Conservation (phyloP, 2,797 vertebrate genomes). For the Todus mexicanus region DNA sequence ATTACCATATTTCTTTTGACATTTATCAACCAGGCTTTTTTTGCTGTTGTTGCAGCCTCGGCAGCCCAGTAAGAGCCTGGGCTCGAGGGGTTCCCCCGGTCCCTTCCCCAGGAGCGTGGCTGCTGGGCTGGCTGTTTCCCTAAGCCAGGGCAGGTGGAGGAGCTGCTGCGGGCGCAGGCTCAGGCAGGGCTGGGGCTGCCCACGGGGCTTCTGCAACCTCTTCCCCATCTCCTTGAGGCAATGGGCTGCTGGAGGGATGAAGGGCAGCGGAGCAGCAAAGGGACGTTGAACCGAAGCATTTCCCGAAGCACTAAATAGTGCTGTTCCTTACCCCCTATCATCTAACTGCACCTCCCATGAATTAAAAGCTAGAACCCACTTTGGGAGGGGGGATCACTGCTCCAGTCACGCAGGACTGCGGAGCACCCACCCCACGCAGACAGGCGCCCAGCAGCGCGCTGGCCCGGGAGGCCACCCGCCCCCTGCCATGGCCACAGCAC, state of each 20-base stretch:
- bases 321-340: not conserved
- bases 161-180: not conserved
- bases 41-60: slow-evolving; percentile 31
- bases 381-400: not conserved
- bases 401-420: not conserved
- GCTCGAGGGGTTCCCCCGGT: not conserved
- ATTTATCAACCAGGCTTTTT: slow-evolving; percentile 91
- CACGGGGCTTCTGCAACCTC: not conserved
- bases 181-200: not conserved
- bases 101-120: not conserved
- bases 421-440: not conserved
- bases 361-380: too few relatives aligned
- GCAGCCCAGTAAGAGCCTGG: not conserved
- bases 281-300: not conserved
- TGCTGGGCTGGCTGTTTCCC: not conserved
- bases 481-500: not conserved
- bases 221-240: not conserved
- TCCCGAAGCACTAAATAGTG: not conserved
- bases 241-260: not conserved
- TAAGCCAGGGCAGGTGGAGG: not conserved
- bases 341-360: not conserved
- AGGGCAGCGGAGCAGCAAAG: not conserved
- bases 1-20: slow-evolving; percentile 89
- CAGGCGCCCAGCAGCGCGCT: rapidly evolving
- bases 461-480: too few relatives aligned